These are phyloP conservation scores for Sesamia inferens DNA, from an alignment of 2,888 invertebrate genomes.

Conservation along the genomic window DNA sequence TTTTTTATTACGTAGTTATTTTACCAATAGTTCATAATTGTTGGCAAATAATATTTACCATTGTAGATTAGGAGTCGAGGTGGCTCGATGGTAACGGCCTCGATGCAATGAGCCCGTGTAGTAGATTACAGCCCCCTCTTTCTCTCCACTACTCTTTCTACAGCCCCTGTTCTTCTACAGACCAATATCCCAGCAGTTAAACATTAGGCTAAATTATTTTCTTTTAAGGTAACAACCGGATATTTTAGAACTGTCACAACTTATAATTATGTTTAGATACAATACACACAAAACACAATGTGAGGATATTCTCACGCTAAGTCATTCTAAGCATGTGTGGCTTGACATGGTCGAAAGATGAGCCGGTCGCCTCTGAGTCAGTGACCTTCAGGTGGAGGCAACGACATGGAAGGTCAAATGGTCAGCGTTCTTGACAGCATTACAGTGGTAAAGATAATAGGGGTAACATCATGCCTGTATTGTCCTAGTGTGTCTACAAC, in stretches of 20 bases:
- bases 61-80: too few species aligned
- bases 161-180: background rate
- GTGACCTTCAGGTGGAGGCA: slow-evolving; percentile 20
- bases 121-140: background rate
- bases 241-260: slow-evolving; percentile 1
- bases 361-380: slow-evolving; percentile 7
- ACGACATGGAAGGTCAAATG: slow-evolving; percentile 18
- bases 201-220: background rate
- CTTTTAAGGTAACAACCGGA: background rate
- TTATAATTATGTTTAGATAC: background rate
- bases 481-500: too few species aligned
- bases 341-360: slow-evolving; percentile 22
- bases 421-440: slow-evolving; percentile 7
- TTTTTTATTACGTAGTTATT: too few species aligned
- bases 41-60: too few species aligned
- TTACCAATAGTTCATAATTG: too few species aligned
- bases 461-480: background rate
- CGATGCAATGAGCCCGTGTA: background rate
- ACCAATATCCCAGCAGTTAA: background rate
- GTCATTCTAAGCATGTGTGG: slow-evolving; percentile 35
- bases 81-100: background rate
- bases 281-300: slow-evolving; percentile 44
- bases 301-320: slow-evolving; percentile 56
- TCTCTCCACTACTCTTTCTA: background rate
- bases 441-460: background rate